Conservation (phyloP, 2,888 invertebrate species). For the Lamproptera curius region DNA sequence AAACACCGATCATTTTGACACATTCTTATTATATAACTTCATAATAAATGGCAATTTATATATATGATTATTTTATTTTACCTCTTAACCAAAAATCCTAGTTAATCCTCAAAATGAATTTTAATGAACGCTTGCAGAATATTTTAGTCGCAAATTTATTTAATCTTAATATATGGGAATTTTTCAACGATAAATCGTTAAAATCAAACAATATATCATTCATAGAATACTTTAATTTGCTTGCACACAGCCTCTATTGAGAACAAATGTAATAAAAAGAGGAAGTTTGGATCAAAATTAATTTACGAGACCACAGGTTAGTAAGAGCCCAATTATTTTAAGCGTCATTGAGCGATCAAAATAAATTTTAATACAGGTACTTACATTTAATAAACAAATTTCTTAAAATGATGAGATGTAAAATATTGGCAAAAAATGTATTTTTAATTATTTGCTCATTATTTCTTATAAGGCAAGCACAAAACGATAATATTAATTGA, state of each 20-base stretch:
- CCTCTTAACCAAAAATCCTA: neutral
- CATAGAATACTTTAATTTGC: slow-evolving; percentile 75
- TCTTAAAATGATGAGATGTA: slow-evolving; percentile 32
- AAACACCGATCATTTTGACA: slow-evolving; percentile 52
- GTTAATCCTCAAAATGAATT: too few relatives aligned
- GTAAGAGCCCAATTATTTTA: slow-evolving; percentile 14
- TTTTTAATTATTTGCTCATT: slow-evolving; percentile 7
- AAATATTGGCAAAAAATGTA: neutral
- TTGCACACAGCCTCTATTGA: slow-evolving; percentile 76
- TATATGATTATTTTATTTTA: slow-evolving; percentile 42
- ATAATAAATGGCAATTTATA: slow-evolving; percentile 56
- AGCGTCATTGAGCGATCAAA: neutral
- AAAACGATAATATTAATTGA: slow-evolving; percentile 6
- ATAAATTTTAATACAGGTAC: too few relatives aligned
- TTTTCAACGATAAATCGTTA: slow-evolving; percentile 11
- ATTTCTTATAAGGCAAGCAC: slow-evolving; percentile 6
- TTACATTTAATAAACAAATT: slow-evolving; percentile 37
- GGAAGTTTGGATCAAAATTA: slow-evolving; percentile 33
- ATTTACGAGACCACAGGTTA: slow-evolving; percentile 22
- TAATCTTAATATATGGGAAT: too few relatives aligned
- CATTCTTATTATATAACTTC: slow-evolving; percentile 51
- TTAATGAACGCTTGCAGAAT: too few relatives aligned
- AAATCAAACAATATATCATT: slow-evolving; percentile 37
- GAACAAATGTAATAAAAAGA: slow-evolving; percentile 56
- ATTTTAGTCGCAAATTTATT: too few relatives aligned